Evolutionary conservation across 2,113 vertebrate genomes (phyloP).

Genomic region (Xiphophorus hellerii): DNA sequence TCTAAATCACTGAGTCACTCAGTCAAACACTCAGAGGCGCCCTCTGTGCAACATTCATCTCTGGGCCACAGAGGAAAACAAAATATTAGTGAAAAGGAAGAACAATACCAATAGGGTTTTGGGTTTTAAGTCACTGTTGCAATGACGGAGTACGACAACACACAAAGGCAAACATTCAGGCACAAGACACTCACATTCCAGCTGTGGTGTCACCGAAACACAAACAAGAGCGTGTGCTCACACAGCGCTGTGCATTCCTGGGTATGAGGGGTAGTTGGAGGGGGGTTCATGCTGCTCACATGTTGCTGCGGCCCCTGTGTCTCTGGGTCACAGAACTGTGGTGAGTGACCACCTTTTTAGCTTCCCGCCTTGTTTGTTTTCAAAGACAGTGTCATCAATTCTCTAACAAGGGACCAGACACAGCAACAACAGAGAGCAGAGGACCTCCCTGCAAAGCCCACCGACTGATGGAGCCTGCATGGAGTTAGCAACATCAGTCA

Average conservation of each 20-base stretch:
- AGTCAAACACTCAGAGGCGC: constrained; percentile 40
- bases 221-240: constrained; percentile 73
- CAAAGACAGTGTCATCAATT: constrained; percentile 79
- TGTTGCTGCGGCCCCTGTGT: constrained; percentile 67
- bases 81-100: constrained; percentile 20
- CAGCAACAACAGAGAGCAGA: constrained; percentile 71
- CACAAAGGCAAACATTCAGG: constrained; percentile 70
- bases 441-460: constrained; percentile 66
- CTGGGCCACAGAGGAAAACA: constrained; percentile 39
- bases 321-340: constrained; percentile 76
- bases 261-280: background rate
- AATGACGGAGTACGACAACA: constrained; percentile 48
- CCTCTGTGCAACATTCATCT: constrained; percentile 58
- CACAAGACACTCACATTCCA: constrained; percentile 77
- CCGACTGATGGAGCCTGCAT: constrained; percentile 65
- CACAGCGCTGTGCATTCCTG: constrained; percentile 70
- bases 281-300: constrained; percentile 54
- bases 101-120: constrained; percentile 29
- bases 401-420: constrained; percentile 76
- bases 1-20: constrained; percentile 56
- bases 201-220: constrained; percentile 71
- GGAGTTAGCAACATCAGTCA: constrained; percentile 55
- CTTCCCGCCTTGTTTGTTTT: constrained; percentile 77
- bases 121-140: constrained; percentile 34
- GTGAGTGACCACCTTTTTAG: constrained; percentile 80